Percentiles rank a stretch among this genome's conserved stretches.
phyloP scores from a whole-genome alignment of 2,113 vertebrate species.

The Phylloscopus trochilus region DNA sequence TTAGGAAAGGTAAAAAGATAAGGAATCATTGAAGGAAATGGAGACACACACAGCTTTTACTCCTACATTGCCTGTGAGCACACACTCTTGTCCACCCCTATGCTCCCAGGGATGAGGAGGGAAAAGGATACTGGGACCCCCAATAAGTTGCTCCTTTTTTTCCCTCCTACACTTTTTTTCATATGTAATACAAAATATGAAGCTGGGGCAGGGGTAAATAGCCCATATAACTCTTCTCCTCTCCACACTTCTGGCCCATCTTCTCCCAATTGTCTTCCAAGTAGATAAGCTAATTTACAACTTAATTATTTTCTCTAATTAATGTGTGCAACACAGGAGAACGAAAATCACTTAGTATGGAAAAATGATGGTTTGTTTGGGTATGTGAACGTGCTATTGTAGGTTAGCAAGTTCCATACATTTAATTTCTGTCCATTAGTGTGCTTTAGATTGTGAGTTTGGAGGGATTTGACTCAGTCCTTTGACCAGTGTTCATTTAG shows the following conservation, averaged over 20 bases:
- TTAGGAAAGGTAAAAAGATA: not conserved
- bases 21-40: not conserved
- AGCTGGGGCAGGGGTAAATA: not conserved
- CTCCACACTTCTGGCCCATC: not conserved
- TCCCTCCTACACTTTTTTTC: not conserved
- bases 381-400: not conserved
- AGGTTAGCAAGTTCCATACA: not conserved
- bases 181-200: not conserved
- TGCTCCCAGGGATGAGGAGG: not conserved
- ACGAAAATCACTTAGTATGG: not conserved
- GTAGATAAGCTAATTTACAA: conserved; percentile 10
- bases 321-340: not conserved
- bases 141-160: not conserved
- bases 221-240: not conserved
- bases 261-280: not conserved
- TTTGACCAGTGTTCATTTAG: not conserved
- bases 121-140: not conserved
- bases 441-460: not conserved
- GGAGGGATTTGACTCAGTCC: not conserved
- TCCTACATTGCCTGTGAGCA: not conserved
- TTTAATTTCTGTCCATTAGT: not conserved
- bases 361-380: not conserved
- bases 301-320: not conserved
- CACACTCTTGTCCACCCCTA: not conserved
- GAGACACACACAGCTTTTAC: not conserved